phyloP scores from a whole-genome alignment of 1,140 invertebrate species.

The Achroia grisella region DNA sequence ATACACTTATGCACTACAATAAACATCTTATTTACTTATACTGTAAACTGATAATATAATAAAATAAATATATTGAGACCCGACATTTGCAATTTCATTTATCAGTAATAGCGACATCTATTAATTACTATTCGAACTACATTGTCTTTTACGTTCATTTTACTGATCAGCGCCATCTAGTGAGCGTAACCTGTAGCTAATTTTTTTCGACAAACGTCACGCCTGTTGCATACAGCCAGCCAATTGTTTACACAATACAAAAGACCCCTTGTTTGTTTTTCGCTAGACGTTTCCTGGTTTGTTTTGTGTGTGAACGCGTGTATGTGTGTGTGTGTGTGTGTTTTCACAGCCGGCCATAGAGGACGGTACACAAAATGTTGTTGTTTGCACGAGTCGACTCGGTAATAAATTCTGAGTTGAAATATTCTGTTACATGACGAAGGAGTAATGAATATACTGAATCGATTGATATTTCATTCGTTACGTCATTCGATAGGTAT shows the following conservation, averaged over 20 bases:
- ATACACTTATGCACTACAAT: too few relatives aligned
- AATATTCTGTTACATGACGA: background rate
- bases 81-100: too few relatives aligned
- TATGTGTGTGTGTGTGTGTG: slow-evolving; percentile 39
- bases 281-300: slow-evolving; percentile 72
- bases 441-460: background rate
- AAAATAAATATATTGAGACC: slow-evolving; percentile 1
- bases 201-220: slow-evolving; percentile 50
- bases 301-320: slow-evolving; percentile 62
- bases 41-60: too few relatives aligned
- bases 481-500: too few relatives aligned
- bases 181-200: slow-evolving; percentile 37
- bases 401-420: slow-evolving; percentile 49
- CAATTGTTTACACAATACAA: slow-evolving; percentile 72
- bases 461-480: too few relatives aligned
- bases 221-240: slow-evolving; percentile 66
- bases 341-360: slow-evolving; percentile 61
- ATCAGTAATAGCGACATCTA: slow-evolving; percentile 33
- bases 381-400: slow-evolving; percentile 47
- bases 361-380: slow-evolving; percentile 62
- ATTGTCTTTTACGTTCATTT: slow-evolving; percentile 4
- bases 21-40: too few relatives aligned
- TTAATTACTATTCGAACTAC: slow-evolving; percentile 13
- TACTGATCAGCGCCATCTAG: slow-evolving; percentile 42
- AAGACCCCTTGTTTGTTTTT: slow-evolving; percentile 72